These are phyloP conservation scores for Nothoprocta perdicaria DNA, from an alignment of 2,113 vertebrate genomes.

Conservation along the genomic window DNA sequence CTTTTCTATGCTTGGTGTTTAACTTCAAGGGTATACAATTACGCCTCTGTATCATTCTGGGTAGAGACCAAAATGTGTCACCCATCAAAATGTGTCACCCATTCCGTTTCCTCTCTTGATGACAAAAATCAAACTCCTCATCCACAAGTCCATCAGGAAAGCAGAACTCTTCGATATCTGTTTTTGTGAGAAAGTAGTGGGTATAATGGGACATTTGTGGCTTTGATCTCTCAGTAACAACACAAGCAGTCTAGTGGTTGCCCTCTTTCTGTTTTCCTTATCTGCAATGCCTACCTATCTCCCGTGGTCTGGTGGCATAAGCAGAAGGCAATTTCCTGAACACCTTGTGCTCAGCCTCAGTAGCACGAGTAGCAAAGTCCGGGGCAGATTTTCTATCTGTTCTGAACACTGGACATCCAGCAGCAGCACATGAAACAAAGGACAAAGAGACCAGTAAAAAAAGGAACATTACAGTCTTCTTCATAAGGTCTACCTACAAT, in stretches of 20 bases:
- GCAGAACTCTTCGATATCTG: not conserved
- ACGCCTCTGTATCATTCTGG: not conserved
- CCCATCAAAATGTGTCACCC: not conserved
- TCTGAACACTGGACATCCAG: not conserved
- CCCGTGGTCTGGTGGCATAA: not conserved
- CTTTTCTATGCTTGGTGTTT: not conserved
- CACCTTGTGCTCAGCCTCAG: not conserved
- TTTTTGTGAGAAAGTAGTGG: not conserved
- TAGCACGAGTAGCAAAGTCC: not conserved
- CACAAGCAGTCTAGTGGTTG: not conserved
- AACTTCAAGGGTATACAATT: not conserved
- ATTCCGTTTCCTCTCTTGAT: not conserved
- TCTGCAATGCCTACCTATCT: not conserved
- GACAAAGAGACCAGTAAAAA: not conserved
- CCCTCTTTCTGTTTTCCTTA: not conserved
- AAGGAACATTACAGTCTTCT: not conserved
- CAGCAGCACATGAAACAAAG: not conserved
- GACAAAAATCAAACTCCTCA: not conserved
- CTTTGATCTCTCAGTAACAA: not conserved
- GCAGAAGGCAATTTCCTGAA: accelerated
- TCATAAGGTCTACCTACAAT: accelerated
- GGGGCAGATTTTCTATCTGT: accelerated
- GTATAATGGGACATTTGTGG: not conserved
- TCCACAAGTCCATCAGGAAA: not conserved
- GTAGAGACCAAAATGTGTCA: not conserved